Percentiles rank a stretch among this genome's conserved stretches.
Conservation (phyloP, 2,888 invertebrate genomes). For the Lathronympha strigana region DNA sequence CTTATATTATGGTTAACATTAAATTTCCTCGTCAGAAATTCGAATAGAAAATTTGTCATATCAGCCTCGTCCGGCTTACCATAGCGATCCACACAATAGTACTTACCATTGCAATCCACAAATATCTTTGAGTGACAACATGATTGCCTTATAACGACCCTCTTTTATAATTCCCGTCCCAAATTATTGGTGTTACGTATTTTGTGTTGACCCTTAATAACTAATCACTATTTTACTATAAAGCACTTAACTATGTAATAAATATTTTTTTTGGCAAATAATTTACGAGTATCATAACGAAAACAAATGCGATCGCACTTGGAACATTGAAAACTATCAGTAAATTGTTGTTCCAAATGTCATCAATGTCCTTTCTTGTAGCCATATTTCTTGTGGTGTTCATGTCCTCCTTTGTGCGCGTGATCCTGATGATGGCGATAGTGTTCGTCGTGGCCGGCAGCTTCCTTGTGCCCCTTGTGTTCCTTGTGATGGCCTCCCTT, state of each 20-base stretch:
- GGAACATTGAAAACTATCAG: conserved; percentile 8
- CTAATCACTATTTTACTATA: conserved; percentile 13
- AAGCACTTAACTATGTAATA: conserved; percentile 33
- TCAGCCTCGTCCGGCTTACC: neutral
- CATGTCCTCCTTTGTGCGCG: conserved; percentile 91
- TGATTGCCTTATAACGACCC: conserved; percentile 18
- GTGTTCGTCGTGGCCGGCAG: conserved; percentile 90
- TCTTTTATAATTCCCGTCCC: conserved; percentile 21
- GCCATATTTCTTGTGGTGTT: conserved; percentile 91
- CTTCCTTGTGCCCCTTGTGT: conserved; percentile 91
- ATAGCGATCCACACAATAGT: too few relatives aligned
- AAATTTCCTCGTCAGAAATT: neutral
- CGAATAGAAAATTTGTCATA: neutral
- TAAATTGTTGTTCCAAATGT: neutral
- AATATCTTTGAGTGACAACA: conserved; percentile 17
- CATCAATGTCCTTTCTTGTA: conserved; percentile 82
- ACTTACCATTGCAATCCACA: too few relatives aligned
- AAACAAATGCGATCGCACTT: conserved; percentile 23
- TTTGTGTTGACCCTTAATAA: neutral
- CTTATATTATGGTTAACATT: too few relatives aligned
- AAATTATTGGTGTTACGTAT: conserved; percentile 15
- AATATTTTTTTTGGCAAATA: conserved; percentile 35
- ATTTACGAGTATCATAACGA: conserved; percentile 33
- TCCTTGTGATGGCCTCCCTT: conserved; percentile 92
- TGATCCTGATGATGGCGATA: conserved; percentile 89